Conservation (phyloP, 1,140 invertebrate genomes). For the Hestina assimilis region DNA sequence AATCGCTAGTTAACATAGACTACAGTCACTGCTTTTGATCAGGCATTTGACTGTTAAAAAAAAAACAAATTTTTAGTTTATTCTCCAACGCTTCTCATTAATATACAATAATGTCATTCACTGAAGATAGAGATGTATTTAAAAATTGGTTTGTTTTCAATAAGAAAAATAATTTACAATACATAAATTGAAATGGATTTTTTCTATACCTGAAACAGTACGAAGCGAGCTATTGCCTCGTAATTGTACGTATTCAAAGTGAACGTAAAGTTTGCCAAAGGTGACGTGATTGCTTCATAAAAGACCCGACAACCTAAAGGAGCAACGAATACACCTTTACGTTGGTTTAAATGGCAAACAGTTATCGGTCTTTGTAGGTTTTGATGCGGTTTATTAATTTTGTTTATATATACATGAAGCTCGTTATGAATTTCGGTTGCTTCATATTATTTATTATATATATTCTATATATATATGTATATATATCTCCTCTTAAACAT, state of each 20-base stretch:
- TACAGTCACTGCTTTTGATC: too few species aligned
- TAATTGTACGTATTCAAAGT: slow-evolving; percentile 53
- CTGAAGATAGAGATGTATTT: too few species aligned
- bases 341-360: slow-evolving; percentile 25
- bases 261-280: slow-evolving; percentile 49
- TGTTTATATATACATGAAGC: slow-evolving; percentile 6
- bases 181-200: neutral
- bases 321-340: slow-evolving; percentile 23
- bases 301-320: slow-evolving; percentile 31
- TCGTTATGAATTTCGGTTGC: neutral
- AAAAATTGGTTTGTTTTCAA: too few species aligned
- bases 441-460: neutral
- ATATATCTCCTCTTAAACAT: too few species aligned
- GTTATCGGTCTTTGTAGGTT: slow-evolving; percentile 21
- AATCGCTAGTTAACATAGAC: too few species aligned
- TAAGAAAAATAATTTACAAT: neutral
- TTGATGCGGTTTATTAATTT: slow-evolving; percentile 22
- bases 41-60: too few species aligned
- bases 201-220: slow-evolving; percentile 41
- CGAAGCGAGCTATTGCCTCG: slow-evolving; percentile 43
- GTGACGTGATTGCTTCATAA: slow-evolving; percentile 50
- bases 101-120: too few species aligned
- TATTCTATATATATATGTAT: neutral
- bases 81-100: too few species aligned
- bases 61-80: too few species aligned